Base-by-base conservation (phyloP, 2,888 invertebrate species). In the Cosmia trapezina region DNA sequence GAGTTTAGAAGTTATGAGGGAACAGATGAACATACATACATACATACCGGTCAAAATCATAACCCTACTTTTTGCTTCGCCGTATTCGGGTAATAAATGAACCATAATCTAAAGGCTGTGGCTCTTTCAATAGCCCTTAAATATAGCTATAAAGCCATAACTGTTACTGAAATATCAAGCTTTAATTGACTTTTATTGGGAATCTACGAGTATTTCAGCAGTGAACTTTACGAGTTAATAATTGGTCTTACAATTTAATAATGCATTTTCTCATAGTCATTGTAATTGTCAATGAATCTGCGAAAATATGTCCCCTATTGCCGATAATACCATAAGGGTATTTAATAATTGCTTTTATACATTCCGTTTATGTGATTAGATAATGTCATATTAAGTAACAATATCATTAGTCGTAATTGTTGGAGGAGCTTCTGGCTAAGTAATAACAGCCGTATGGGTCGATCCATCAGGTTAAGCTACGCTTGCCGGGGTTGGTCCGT, bases 101-200 rank as follows among this genome's bases (percentile, higher is more conserved):
- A 6, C 2, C 11, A 28, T 4, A 19, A 14, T 28, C 3, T 14
- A 7, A 7, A 57, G 17, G 8, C 19, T 19, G 7, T 11, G 14
- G 0, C 22, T 76, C 28, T 19, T 33, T 43, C 12, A 57, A 77
- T 1, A 56, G 49, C 19, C 11, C 28, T 41, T 41, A 47, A 53
- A 47, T 22, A 33, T 22, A 11, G 2, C 12, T 53, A 47, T 12
- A 1, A 49, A 9, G 17, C 59, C 6, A 71, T 53, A 60, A 49
- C 4, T 1, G n/a, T 60, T 49, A 54, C 41, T 60, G 4, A 75
- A 78, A 78, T 78, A 60, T 72, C 60, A 75, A 12, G 3, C 9
- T 41, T 14, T 60, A 78, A 74, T 78, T 74, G 47, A 47, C 53
- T 72, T 78, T 78, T 19, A 74, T 78, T 72, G 33, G 11, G 33